phyloP scores from a whole-genome alignment of 2,888 invertebrate genomes.

The Drosophila suboccidentalis region DNA sequence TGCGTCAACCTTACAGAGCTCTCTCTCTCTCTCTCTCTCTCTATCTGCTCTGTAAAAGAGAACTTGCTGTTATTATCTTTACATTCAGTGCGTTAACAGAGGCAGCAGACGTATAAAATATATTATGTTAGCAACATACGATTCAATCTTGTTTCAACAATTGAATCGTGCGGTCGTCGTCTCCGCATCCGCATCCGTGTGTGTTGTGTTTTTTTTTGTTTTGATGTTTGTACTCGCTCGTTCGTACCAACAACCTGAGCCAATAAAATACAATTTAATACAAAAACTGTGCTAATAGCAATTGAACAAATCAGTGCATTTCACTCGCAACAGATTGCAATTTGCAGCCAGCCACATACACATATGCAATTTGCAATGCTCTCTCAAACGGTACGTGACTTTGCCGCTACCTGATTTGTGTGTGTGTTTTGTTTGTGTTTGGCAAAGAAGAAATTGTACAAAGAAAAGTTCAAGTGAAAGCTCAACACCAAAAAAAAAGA shows the following conservation, averaged over 20 bases:
- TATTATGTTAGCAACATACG: rapidly evolving
- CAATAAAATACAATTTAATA: constrained; percentile 13
- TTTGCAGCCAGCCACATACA: constrained; percentile 4
- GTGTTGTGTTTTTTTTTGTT: background rate
- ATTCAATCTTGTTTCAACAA: constrained; percentile 3
- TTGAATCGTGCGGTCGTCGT: constrained; percentile 3
- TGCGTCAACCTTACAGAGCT: background rate
- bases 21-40: background rate
- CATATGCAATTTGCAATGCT: constrained; percentile 59
- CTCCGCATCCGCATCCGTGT: background rate
- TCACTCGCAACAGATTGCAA: constrained; percentile 16
- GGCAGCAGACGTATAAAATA: background rate
- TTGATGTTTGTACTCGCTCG: constrained; percentile 6
- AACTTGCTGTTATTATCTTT: constrained; percentile 4
- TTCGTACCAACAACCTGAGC: constrained; percentile 1
- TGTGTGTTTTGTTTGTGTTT: constrained; percentile 29
- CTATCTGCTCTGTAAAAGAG: background rate
- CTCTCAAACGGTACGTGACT: constrained; percentile 53
- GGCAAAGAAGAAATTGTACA: constrained; percentile 33
- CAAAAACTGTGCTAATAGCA: constrained; percentile 28
- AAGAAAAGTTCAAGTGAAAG: constrained; percentile 65
- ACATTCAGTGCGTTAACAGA: background rate
- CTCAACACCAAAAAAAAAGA: constrained; percentile 25
- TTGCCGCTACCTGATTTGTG: constrained; percentile 40
- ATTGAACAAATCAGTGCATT: constrained; percentile 27